phyloP scores from a whole-genome alignment of 2,113 vertebrate species.

The Trogon melanurus region DNA sequence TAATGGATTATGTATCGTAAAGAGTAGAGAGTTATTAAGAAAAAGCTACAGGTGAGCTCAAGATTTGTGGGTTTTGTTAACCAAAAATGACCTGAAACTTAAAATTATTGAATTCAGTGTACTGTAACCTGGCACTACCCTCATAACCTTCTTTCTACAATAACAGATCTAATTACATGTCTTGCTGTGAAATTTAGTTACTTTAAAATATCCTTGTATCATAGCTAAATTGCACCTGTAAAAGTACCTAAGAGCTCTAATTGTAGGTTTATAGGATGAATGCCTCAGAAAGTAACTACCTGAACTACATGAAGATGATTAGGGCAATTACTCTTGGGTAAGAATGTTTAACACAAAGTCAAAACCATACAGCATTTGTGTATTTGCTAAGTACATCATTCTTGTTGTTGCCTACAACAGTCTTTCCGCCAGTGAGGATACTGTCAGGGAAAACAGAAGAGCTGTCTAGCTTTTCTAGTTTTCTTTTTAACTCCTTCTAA shows the following conservation, averaged over 20 bases:
- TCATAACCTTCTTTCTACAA: background rate
- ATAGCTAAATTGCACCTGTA: background rate
- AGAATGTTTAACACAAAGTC: background rate
- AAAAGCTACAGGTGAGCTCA: background rate
- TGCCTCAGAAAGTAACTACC: background rate
- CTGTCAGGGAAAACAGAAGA: background rate
- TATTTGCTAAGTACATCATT: background rate
- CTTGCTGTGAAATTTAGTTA: constrained; percentile 1
- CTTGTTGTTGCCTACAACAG: background rate
- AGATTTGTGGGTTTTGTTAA: constrained; percentile 22
- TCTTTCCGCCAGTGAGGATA: background rate
- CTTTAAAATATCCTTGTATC: background rate
- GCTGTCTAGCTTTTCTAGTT: background rate
- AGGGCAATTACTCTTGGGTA: background rate
- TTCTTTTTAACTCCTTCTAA: background rate
- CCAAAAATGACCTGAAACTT: constrained; percentile 38
- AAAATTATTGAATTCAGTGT: constrained; percentile 14
- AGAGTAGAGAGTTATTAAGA: background rate
- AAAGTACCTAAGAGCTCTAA: background rate
- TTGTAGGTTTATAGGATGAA: background rate
- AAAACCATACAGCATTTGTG: background rate
- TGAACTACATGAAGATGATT: background rate
- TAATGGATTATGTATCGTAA: constrained; percentile 4
- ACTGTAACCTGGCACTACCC: constrained; percentile 31
- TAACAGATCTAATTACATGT: background rate